Percentiles rank a stretch among this genome's conserved stretches.
These are phyloP conservation scores for Leptodactylus fallax DNA, from an alignment of 2,797 vertebrate species.

Conservation along the genomic window DNA sequence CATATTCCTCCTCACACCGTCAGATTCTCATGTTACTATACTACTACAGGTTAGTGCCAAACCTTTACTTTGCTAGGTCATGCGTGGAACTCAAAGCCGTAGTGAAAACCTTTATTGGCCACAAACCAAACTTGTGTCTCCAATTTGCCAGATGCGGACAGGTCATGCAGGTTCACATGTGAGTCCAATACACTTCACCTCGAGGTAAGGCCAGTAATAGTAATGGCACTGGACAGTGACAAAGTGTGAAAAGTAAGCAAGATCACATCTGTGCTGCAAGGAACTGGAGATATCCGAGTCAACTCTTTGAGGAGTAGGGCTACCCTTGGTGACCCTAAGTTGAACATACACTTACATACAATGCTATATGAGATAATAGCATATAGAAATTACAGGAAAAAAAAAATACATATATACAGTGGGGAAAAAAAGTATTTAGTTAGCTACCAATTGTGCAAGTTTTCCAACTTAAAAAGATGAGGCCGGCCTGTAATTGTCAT, in stretches of 20 bases:
- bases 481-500: too few relatives aligned
- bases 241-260: neutral
- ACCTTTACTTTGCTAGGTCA: conserved; percentile 58
- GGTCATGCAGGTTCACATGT: conserved; percentile 48
- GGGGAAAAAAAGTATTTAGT: too few relatives aligned
- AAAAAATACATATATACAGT: too few relatives aligned
- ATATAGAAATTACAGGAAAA: too few relatives aligned
- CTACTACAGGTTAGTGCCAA: conserved; percentile 44
- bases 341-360: neutral
- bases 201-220: neutral
- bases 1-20: conserved; percentile 36
- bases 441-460: too few relatives aligned
- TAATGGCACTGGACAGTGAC: conserved; percentile 22
- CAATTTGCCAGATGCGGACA: conserved; percentile 46
- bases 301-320: neutral
- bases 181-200: conserved; percentile 44
- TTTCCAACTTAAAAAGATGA: too few relatives aligned
- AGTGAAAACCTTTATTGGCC: conserved; percentile 55
- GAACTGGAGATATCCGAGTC: neutral
- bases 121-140: conserved; percentile 48
- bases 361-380: neutral
- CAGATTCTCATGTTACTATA: conserved; percentile 48
- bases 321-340: neutral
- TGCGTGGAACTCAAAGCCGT: conserved; percentile 45
- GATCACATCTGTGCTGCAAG: conserved; percentile 22